Evolutionary conservation across 2,797 vertebrate species (phyloP).

Genomic region (Podarcis lilfordi): DNA sequence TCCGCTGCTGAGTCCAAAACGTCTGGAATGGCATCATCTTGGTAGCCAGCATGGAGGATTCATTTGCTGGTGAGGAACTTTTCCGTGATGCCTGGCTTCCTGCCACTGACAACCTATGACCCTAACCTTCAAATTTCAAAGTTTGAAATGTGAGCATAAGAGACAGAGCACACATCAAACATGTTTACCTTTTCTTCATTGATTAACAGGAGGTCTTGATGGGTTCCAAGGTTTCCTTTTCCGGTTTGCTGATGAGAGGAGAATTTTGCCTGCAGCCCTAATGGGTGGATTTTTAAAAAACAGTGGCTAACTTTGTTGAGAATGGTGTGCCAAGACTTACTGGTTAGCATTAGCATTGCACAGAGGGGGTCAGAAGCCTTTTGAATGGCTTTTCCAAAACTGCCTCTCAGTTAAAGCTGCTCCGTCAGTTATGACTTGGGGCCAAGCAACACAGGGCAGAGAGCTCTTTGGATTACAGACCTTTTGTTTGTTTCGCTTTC

Average conservation of each 20-base stretch:
- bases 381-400: neutral
- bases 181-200: slow-evolving; percentile 67
- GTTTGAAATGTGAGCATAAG: slow-evolving; percentile 37
- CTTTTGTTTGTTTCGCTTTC: neutral
- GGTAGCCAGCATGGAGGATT: neutral
- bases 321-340: no score
- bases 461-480: neutral
- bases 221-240: slow-evolving; percentile 47
- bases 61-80: neutral
- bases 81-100: neutral
- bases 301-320: neutral
- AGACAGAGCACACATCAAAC: slow-evolving; percentile 39
- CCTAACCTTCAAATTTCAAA: slow-evolving; percentile 6
- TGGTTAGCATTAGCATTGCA: no score
- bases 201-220: slow-evolving; percentile 60
- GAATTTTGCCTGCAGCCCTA: neutral
- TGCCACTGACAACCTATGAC: neutral
- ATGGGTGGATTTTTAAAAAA: neutral
- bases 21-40: no score
- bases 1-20: no score
- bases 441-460: no score
- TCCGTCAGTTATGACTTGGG: neutral
- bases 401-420: no score
- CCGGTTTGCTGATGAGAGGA: slow-evolving; percentile 35
- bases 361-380: no score